These are phyloP conservation scores for Drosophila repleta DNA, from an alignment of 1,140 invertebrate species.

Conservation along the genomic window DNA sequence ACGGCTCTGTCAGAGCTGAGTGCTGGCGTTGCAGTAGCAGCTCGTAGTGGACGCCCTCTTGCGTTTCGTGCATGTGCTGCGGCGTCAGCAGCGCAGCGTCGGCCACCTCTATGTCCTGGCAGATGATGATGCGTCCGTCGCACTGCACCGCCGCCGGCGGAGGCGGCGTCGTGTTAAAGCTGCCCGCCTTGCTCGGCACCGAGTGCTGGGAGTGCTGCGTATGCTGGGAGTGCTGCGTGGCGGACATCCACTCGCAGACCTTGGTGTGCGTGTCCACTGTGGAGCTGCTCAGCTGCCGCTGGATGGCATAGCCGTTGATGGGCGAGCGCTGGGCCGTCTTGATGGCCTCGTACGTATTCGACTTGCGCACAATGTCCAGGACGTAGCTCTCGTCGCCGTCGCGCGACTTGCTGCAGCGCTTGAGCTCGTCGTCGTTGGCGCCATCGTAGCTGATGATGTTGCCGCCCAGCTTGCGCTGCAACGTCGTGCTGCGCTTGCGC, in stretches of 20 bases:
- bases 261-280: conserved; percentile 93
- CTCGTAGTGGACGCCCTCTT: conserved; percentile 58
- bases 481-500: conserved; percentile 49
- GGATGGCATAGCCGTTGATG: conserved; percentile 86
- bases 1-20: conserved; percentile 69
- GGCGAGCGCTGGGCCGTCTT: conserved; percentile 81
- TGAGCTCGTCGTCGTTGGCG: conserved; percentile 82
- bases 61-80: conserved; percentile 63
- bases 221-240: conserved; percentile 86
- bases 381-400: conserved; percentile 83
- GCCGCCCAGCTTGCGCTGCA: conserved; percentile 72
- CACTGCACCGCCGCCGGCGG: conserved; percentile 86
- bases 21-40: conserved; percentile 70
- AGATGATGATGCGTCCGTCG: conserved; percentile 74
- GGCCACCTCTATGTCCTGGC: conserved; percentile 79
- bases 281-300: conserved; percentile 89
- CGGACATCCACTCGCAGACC: conserved; percentile 93
- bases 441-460: conserved; percentile 78
- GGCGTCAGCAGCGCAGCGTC: conserved; percentile 70
- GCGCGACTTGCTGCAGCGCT: conserved; percentile 73
- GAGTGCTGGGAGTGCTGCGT: too few relatives aligned
- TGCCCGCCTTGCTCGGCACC: conserved; percentile 60
- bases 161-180: conserved; percentile 67
- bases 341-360: conserved; percentile 86
- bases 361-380: conserved; percentile 75